phyloP scores from a whole-genome alignment of 2,797 vertebrate genomes.

The Sebastes minor region DNA sequence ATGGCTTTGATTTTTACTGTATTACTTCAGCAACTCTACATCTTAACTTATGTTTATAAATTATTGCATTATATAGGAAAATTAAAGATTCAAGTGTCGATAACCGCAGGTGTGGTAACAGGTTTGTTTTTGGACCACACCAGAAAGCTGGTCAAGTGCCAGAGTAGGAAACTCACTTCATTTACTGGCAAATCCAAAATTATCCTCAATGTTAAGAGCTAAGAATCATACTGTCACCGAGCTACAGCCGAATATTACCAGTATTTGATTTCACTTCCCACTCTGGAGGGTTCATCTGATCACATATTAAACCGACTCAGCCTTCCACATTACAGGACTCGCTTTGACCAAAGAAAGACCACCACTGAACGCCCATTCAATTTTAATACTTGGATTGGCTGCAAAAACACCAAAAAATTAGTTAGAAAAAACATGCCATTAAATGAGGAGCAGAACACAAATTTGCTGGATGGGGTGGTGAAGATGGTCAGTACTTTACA shows the following conservation, averaged over 20 bases:
- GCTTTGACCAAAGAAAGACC: neutral
- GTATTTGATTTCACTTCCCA: neutral
- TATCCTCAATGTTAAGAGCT: neutral
- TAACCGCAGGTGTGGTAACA: conserved; percentile 9
- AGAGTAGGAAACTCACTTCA: conserved; percentile 12
- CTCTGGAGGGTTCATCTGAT: neutral
- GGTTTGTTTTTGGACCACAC: neutral
- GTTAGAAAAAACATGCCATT: conserved; percentile 4
- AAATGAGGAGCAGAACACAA: neutral
- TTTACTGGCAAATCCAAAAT: neutral
- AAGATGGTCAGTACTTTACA: neutral
- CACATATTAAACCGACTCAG: neutral
- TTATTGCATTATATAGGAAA: conserved; percentile 63
- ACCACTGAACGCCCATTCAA: neutral
- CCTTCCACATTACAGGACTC: neutral
- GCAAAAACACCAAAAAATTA: neutral
- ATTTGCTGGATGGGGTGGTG: neutral
- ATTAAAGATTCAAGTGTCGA: conserved; percentile 30
- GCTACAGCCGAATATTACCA: neutral
- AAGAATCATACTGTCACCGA: neutral
- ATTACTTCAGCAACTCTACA: conserved; percentile 24
- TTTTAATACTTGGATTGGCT: conserved; percentile 3
- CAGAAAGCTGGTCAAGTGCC: conserved; percentile 1
- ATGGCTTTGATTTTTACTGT: conserved; percentile 44
- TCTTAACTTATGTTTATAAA: conserved; percentile 24